phyloP scores from a whole-genome alignment of 2,888 invertebrate genomes.

The Nasonovia ribisnigri region DNA sequence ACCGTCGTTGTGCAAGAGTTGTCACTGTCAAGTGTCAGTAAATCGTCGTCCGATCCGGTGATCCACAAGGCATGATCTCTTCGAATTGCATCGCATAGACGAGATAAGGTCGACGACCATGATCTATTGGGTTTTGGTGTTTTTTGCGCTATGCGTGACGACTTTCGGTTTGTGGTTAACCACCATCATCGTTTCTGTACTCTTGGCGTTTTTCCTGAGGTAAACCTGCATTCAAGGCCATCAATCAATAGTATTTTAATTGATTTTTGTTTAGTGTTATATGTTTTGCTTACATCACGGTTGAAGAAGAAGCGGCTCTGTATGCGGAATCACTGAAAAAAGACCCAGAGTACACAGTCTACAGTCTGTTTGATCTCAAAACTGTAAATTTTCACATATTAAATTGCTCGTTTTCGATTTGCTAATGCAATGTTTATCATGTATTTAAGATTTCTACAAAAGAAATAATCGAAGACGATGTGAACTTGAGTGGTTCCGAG shows the following conservation, averaged over 20 bases:
- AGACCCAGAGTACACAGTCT: background rate
- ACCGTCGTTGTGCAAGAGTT: background rate
- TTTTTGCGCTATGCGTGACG: conserved; percentile 9
- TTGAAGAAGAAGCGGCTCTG: background rate
- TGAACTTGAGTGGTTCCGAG: conserved; percentile 82
- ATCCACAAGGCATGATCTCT: background rate
- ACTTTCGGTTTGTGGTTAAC: conserved; percentile 56
- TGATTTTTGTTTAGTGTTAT: conserved; percentile 7
- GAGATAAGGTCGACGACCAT: background rate
- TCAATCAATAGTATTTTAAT: background rate
- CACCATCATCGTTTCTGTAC: conserved; percentile 14
- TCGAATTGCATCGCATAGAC: background rate
- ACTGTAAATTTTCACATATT: conserved; percentile 5
- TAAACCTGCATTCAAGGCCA: background rate
- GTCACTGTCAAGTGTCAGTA: background rate
- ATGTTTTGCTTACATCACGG: conserved; percentile 42
- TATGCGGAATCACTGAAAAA: background rate
- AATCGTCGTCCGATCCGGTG: background rate
- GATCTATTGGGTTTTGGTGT: conserved; percentile 1
- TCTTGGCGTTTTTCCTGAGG: conserved; percentile 27
- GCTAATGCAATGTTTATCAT: background rate
- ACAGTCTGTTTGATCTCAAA: conserved; percentile 40
- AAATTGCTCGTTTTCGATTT: background rate
- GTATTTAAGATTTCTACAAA: conserved; percentile 66
- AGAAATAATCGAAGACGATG: conserved; percentile 72